Conservation (phyloP, 2,888 invertebrate genomes). For the Harpalus rufipes region DNA sequence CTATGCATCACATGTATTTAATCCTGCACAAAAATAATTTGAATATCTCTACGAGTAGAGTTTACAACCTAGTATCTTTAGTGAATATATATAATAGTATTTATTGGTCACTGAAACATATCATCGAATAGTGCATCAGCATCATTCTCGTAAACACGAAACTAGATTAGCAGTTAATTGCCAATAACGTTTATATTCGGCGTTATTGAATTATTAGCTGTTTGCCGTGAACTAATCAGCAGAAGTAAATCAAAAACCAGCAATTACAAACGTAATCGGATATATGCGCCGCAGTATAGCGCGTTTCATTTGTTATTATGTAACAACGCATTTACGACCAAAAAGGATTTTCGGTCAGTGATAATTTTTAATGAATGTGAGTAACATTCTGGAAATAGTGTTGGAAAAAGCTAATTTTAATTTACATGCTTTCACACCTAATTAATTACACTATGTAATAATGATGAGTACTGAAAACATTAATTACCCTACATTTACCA, state of each 20-base stretch:
- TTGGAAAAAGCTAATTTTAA: no score
- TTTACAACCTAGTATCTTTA: no score
- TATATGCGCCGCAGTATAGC: slow-evolving; percentile 20
- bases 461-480: no score
- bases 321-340: not conserved
- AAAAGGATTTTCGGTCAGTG: slow-evolving; percentile 22
- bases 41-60: no score
- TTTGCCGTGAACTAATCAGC: slow-evolving; percentile 56
- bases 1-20: no score
- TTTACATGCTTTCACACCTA: no score
- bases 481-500: no score
- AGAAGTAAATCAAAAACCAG: slow-evolving; percentile 54
- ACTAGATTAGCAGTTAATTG: slow-evolving; percentile 60
- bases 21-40: no score
- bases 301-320: slow-evolving; percentile 43
- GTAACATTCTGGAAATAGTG: not conserved
- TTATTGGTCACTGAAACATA: no score
- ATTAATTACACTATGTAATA: no score
- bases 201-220: slow-evolving; percentile 57
- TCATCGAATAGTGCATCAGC: not conserved
- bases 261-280: slow-evolving; percentile 47
- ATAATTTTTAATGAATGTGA: slow-evolving; percentile 42
- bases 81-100: no score
- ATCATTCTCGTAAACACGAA: slow-evolving; percentile 46
- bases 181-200: slow-evolving; percentile 55